Evolutionary conservation across 2,113 vertebrate species (phyloP).

Genomic region (Axis porcinus): DNA sequence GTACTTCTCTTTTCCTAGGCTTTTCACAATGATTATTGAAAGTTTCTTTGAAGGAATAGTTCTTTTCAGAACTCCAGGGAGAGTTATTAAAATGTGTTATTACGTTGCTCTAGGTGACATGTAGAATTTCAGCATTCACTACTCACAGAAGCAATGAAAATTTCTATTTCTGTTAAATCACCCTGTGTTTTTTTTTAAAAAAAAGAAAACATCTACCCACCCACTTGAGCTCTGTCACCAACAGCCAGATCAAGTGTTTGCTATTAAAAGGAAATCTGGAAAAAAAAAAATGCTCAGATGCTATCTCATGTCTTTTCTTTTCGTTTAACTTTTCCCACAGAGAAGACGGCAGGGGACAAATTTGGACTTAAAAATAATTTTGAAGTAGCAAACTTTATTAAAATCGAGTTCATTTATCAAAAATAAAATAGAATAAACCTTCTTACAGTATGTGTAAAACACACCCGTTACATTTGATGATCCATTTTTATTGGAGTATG

Average conservation of each 20-base stretch:
- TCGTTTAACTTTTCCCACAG: background rate
- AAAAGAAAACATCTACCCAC: background rate
- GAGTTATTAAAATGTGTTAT: no score
- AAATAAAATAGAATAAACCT: background rate
- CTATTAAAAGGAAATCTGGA: background rate
- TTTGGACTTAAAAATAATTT: background rate
- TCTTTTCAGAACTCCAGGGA: background rate
- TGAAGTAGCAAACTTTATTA: background rate
- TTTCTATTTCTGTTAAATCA: background rate
- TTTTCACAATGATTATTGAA: background rate
- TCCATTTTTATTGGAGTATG: background rate
- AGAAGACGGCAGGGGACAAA: background rate
- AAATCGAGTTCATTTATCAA: background rate
- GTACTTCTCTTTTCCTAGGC: background rate
- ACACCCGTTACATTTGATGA: background rate
- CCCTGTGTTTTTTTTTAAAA: background rate
- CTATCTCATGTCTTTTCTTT: background rate
- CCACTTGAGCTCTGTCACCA: background rate
- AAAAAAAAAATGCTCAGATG: background rate
- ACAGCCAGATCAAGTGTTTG: background rate
- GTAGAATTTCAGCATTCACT: background rate
- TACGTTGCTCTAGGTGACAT: no score
- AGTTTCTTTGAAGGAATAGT: background rate
- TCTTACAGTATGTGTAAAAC: background rate
- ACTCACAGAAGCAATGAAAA: background rate